Evolutionary conservation across 2,797 vertebrate genomes (phyloP).

Genomic region (Anisognathus igniventris): DNA sequence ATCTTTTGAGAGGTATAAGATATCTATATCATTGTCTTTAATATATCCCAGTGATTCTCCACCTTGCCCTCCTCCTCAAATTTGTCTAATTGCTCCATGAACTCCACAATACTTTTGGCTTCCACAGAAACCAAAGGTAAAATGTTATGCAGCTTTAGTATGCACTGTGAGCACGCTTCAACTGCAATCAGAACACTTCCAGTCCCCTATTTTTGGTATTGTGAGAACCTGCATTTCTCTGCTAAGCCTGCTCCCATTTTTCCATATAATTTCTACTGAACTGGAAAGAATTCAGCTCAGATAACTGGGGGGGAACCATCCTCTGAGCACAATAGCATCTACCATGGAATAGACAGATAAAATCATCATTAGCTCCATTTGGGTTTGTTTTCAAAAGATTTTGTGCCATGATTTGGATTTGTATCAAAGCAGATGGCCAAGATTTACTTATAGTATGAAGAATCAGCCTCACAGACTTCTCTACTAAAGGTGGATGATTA

Average conservation of each 20-base stretch:
- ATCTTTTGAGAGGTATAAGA: neutral
- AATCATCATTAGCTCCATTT: neutral
- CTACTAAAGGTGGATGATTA: neutral
- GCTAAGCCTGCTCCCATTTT: neutral
- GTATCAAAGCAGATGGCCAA: neutral
- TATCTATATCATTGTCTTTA: neutral
- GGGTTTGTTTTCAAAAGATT: neutral
- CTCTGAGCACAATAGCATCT: neutral
- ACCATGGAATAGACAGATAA: neutral
- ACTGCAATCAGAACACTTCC: neutral
- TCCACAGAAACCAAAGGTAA: neutral
- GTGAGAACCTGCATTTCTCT: neutral
- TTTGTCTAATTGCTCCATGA: neutral
- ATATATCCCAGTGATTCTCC: neutral
- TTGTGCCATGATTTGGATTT: neutral
- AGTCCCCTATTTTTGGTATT: neutral
- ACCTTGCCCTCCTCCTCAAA: fast-evolving
- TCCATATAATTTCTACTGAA: neutral
- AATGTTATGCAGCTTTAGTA: neutral
- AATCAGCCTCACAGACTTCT: neutral
- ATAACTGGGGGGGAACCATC: neutral
- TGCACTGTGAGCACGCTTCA: fast-evolving
- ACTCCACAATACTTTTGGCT: neutral
- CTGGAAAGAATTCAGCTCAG: neutral
- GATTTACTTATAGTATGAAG: neutral